phyloP scores from a whole-genome alignment of 92 coral and sea anemone species.

The Phenganax marumi region DNA sequence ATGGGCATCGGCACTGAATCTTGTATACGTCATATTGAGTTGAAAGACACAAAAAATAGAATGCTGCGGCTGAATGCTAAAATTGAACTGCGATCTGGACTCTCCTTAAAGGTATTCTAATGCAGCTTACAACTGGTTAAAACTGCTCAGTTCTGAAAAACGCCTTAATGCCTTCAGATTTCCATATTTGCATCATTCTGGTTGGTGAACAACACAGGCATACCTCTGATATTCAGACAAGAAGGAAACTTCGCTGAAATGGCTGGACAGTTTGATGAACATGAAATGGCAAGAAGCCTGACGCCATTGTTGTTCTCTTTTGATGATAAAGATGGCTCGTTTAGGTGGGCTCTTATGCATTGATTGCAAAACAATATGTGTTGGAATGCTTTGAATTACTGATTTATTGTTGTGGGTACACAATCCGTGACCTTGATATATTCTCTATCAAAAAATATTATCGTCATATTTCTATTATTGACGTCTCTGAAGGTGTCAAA shows the following conservation, averaged over 20 bases:
- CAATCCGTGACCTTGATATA: neutral
- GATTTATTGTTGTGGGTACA: neutral
- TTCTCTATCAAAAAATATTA: neutral
- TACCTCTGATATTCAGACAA: conserved; percentile 89
- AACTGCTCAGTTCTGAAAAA: neutral
- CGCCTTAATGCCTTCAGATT: conserved; percentile 49
- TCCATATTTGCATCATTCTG: conserved; percentile 92
- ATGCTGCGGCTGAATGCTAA: conserved; percentile 70
- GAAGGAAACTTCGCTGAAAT: conserved; percentile 60
- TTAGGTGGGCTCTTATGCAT: conserved; percentile 49
- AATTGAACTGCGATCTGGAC: conserved; percentile 75
- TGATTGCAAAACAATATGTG: no score
- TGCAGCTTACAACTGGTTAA: no score
- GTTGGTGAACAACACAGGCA: conserved; percentile 97
- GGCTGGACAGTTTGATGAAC: conserved; percentile 94
- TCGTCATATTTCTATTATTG: neutral
- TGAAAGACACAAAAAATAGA: conserved; percentile 73
- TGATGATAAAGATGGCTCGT: conserved; percentile 81
- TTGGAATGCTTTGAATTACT: neutral
- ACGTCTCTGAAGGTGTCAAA: conserved; percentile 72
- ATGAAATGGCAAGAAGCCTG: conserved; percentile 96
- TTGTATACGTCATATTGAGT: conserved; percentile 71
- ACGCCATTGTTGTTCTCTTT: conserved; percentile 89
- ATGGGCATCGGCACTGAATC: conserved; percentile 66
- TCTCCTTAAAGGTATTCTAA: conserved; percentile 74